Conservation (phyloP, 1,140 invertebrate genomes). For the Octopus bimaculoides region DNA sequence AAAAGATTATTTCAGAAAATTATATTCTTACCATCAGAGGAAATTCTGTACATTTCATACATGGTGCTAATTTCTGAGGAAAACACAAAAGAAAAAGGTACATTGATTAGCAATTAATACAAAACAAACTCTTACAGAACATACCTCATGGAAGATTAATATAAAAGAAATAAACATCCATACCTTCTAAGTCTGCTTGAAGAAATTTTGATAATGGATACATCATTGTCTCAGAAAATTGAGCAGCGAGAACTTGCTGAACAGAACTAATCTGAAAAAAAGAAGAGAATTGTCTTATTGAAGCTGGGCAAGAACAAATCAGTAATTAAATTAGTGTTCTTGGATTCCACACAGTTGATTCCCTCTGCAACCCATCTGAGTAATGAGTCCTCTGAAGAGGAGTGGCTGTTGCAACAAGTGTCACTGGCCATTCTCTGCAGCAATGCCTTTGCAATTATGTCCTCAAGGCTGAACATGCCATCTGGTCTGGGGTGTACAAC, state of each 20-base stretch:
- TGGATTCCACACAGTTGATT: too few relatives aligned
- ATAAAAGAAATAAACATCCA: neutral
- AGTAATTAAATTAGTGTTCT: neutral
- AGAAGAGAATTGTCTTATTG: slow-evolving; percentile 3
- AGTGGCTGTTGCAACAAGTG: too few relatives aligned
- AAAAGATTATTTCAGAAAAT: slow-evolving; percentile 9
- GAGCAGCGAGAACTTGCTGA: slow-evolving; percentile 58
- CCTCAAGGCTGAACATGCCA: too few relatives aligned
- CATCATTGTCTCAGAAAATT: slow-evolving; percentile 59
- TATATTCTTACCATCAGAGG: slow-evolving; percentile 52
- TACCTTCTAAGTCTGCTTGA: slow-evolving; percentile 58
- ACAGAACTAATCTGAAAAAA: slow-evolving; percentile 57
- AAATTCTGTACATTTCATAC: slow-evolving; percentile 55
- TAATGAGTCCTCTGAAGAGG: too few relatives aligned
- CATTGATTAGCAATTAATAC: too few relatives aligned
- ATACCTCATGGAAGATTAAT: too few relatives aligned
- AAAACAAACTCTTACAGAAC: too few relatives aligned
- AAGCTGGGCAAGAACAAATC: neutral
- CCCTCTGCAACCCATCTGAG: too few relatives aligned
- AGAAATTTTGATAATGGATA: slow-evolving; percentile 58
- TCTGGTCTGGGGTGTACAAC: too few relatives aligned
- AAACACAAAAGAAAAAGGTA: slow-evolving; percentile 23
- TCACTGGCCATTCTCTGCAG: too few relatives aligned
- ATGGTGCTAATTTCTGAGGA: slow-evolving; percentile 56
- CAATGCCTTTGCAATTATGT: too few relatives aligned